These are phyloP conservation scores for Ageneiosus marmoratus DNA, from an alignment of 2,113 vertebrate genomes.

Conservation along the genomic window DNA sequence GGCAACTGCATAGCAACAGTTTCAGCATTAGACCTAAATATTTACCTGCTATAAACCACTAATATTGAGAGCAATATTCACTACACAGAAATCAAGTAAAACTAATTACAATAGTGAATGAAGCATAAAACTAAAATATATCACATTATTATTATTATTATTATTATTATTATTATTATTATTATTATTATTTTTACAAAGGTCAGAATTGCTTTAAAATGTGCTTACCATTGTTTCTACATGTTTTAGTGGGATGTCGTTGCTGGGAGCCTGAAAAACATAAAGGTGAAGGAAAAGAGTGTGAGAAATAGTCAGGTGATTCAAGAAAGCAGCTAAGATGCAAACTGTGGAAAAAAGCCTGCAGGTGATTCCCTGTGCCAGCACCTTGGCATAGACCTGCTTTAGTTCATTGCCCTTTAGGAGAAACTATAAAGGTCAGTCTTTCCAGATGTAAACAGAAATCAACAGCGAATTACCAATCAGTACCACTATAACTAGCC, in stretches of 20 bases:
- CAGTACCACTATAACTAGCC: not conserved
- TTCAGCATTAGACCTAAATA: conserved; percentile 38
- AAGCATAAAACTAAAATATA: no score
- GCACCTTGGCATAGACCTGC: not conserved
- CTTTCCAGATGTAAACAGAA: not conserved
- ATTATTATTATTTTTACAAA: not conserved
- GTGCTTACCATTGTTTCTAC: conserved; percentile 82
- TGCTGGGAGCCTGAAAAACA: conserved; percentile 66
- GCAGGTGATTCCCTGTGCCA: conserved; percentile 2
- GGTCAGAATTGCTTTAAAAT: not conserved
- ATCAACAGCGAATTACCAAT: not conserved
- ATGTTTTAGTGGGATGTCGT: conserved; percentile 78
- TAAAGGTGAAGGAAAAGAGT: conserved; percentile 32
- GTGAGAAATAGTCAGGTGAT: conserved; percentile 19
- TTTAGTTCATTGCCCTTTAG: conserved; percentile 12
- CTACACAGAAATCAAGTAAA: not conserved
- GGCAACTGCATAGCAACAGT: conserved; percentile 43
- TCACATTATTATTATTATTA: no score
- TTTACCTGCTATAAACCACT: conserved; percentile 34
- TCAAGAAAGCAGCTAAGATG: not conserved
- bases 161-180: no score
- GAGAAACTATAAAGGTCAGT: not conserved
- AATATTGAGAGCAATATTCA: conserved; percentile 19
- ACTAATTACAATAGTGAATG: conserved; percentile 1
- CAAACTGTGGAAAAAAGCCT: conserved; percentile 27